Conservation (phyloP, 2,113 vertebrate genomes). For the Dinomys branickii region DNA sequence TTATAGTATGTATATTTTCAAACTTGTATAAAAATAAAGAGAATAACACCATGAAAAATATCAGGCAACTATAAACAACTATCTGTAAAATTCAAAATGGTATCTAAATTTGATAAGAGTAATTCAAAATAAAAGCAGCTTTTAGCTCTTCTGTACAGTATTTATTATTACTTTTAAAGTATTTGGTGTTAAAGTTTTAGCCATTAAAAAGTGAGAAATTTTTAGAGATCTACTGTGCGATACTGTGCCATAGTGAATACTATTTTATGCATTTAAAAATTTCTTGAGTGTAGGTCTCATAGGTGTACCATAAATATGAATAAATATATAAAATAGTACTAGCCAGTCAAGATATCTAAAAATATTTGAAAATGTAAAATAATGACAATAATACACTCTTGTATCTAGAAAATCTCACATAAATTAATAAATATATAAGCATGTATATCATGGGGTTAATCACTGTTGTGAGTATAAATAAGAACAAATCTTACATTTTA, state of each 20-base stretch:
- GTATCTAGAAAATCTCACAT: neutral
- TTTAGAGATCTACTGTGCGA: neutral
- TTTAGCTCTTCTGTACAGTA: neutral
- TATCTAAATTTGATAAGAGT: neutral
- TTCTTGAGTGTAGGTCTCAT: neutral
- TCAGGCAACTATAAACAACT: neutral
- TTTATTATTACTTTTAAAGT: slow-evolving; percentile 6
- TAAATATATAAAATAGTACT: neutral
- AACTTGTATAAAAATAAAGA: slow-evolving; percentile 12
- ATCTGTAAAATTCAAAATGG: slow-evolving; percentile 5
- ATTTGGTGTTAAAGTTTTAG: neutral
- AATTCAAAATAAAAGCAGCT: neutral
- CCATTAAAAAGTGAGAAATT: neutral
- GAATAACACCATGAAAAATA: neutral
- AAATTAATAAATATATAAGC: neutral
- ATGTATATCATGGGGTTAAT: neutral
- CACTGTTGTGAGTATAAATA: neutral
- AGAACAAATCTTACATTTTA: neutral
- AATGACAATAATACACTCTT: neutral
- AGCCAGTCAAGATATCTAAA: neutral
- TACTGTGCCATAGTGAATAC: neutral
- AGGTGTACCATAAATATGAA: neutral
- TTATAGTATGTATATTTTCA: neutral
- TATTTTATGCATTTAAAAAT: neutral
- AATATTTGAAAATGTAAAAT: slow-evolving; percentile 11